Percentiles rank a stretch among this genome's conserved stretches.
Conservation (phyloP, 1,140 invertebrate species). For the Leucophenga varia region DNA sequence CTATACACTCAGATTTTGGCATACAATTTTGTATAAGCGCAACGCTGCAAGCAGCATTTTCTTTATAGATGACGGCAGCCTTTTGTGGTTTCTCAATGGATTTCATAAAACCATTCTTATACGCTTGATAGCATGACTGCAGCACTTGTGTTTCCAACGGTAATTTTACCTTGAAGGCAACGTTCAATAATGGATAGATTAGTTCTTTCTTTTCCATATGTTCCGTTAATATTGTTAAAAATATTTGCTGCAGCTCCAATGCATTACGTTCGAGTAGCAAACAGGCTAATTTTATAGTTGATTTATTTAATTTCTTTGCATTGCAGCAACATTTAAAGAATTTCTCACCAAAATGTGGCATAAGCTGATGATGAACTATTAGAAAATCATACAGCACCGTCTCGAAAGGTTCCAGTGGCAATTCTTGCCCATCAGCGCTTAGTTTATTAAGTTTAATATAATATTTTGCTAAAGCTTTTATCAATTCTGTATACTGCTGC, state of each 20-base stretch:
- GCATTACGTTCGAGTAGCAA: slow-evolving; percentile 59
- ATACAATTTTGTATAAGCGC: slow-evolving; percentile 61
- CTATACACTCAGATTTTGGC: slow-evolving; percentile 60
- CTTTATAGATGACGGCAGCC: slow-evolving; percentile 63
- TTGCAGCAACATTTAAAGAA: slow-evolving; percentile 57
- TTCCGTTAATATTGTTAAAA: slow-evolving; percentile 31
- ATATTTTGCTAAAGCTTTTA: no score
- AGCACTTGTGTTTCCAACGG: slow-evolving; percentile 55
- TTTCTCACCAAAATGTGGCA: slow-evolving; percentile 56
- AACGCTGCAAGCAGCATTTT: slow-evolving; percentile 58
- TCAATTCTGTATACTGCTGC: no score
- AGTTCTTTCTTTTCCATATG: slow-evolving; percentile 60
- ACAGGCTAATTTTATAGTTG: slow-evolving; percentile 58
- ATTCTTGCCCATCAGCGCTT: slow-evolving; percentile 22
- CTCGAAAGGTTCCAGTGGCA: slow-evolving; percentile 60
- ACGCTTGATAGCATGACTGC: slow-evolving; percentile 59
- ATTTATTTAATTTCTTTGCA: slow-evolving; percentile 58
- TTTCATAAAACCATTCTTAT: slow-evolving; percentile 63
- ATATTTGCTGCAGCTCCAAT: slow-evolving; percentile 54
- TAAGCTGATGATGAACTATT: slow-evolving; percentile 61
- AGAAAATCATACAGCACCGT: slow-evolving; percentile 61
- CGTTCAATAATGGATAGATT: slow-evolving; percentile 60
- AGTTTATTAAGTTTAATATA: no score
- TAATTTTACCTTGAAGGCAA: slow-evolving; percentile 55
- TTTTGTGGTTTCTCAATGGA: slow-evolving; percentile 66